These are phyloP conservation scores for Aplocera efformata DNA, from an alignment of 2,888 invertebrate genomes.

Conservation along the genomic window DNA sequence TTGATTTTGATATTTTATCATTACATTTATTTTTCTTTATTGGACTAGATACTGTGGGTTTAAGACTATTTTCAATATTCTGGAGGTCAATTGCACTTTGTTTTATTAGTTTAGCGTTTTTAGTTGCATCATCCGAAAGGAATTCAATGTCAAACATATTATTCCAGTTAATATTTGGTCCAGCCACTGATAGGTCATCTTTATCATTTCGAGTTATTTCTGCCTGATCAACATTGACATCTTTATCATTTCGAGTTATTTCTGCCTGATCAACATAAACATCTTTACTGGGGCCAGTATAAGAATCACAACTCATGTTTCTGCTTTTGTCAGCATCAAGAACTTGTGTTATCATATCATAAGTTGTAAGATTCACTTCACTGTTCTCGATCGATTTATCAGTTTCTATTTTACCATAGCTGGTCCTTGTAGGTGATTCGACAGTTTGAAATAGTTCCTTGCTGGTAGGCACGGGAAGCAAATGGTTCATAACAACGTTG, in stretches of 20 bases:
- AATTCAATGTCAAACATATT: constrained; percentile 59
- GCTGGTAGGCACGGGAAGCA: constrained; percentile 4
- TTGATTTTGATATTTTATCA: neutral
- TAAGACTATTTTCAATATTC: neutral
- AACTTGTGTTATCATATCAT: constrained; percentile 10
- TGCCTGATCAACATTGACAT: neutral
- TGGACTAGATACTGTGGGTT: neutral
- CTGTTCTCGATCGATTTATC: neutral
- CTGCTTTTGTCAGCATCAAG: neutral
- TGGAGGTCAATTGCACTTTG: constrained; percentile 1
- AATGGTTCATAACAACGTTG: neutral
- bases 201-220: too few species aligned
- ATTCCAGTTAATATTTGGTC: constrained; percentile 39
- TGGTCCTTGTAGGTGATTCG: neutral
- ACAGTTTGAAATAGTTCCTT: constrained; percentile 15
- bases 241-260: neutral
- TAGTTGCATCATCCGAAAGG: constrained; percentile 27
- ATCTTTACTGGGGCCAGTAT: neutral
- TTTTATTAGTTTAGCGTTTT: constrained; percentile 6
- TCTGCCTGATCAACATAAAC: neutral
- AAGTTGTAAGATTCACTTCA: constrained; percentile 3
- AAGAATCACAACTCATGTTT: constrained; percentile 1
- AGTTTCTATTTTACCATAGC: neutral
- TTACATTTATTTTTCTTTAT: neutral
- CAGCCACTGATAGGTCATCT: neutral